These are phyloP conservation scores for Morpho achilles DNA, from an alignment of 2,888 invertebrate genomes.

Conservation along the genomic window DNA sequence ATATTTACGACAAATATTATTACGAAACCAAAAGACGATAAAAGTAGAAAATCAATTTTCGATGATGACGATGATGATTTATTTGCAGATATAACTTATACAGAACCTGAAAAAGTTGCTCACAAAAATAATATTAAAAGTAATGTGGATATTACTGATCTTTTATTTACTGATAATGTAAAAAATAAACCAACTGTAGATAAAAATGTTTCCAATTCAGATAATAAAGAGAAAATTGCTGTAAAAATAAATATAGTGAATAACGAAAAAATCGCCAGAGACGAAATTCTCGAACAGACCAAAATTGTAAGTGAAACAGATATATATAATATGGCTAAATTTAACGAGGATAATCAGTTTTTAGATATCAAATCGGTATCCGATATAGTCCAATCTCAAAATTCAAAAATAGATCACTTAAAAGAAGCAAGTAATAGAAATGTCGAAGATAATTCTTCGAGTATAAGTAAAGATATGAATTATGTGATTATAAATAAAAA, in stretches of 20 bases:
- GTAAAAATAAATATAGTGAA: constrained; percentile 6
- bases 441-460: constrained; percentile 3
- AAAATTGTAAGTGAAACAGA: not conserved
- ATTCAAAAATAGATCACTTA: not conserved
- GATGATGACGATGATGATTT: constrained; percentile 62
- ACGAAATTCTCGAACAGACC: constrained; percentile 2
- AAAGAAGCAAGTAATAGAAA: not conserved
- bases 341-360: constrained; percentile 47
- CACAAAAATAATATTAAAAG: constrained; percentile 30
- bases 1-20: constrained; percentile 54
- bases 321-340: too few relatives aligned
- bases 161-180: constrained; percentile 37
- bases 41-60: constrained; percentile 49
- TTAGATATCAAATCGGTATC: constrained; percentile 25
- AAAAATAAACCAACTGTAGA: constrained; percentile 20
- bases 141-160: constrained; percentile 47
- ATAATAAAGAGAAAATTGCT: constrained; percentile 8
- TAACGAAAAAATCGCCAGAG: not conserved
- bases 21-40: constrained; percentile 30
- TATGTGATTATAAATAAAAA: constrained; percentile 10
- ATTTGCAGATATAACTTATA: constrained; percentile 48
- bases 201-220: not conserved
- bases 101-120: constrained; percentile 20
- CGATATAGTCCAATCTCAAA: not conserved
- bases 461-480: constrained; percentile 9